Evolutionary conservation across 2,888 invertebrate species (phyloP), one percentile per base, ranked within the genome.

Genomic region (Sphinx pinastri): DNA sequence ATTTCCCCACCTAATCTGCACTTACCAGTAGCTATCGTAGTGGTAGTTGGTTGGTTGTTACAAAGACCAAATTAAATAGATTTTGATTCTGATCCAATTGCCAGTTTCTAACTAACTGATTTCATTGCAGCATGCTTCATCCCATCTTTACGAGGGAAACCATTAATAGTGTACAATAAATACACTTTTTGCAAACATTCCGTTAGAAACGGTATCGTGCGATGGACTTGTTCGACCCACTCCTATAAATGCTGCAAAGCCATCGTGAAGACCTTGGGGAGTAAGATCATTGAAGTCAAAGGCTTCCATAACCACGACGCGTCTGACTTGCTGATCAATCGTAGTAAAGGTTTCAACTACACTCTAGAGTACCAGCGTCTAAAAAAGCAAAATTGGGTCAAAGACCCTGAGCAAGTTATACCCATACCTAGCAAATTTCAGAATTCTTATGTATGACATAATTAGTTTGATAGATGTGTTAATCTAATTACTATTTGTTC

Each of bases 201-300:
- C 0, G 74, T 81, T 0, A 80, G 91, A 12, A 90, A 88, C 54
- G 89, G 88, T 0, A 78, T 90, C 13, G 82, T 87, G 0, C 76
- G 93, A 6, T 94, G 94, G 94, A 91, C 89, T 0, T 94, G 94
- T 69, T 93, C 94, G 0, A 94, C 93, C 0, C 94, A 94, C 75
- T 88, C 91, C 2, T 91, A 92, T 72, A 92, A 90, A 75, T 89
- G 90, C 72, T 94, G 93, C 76, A 92, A 92, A 68, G 93, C 92
- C 0, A 88, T 93, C 0, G 88, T 93, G 54, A 93, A 93, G 79
- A 93, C 94, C 0, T 76, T 76, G 0, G 91, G 89, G 0, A 71
- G 77, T 1, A 81, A 86, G 19, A 93, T 94, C 55, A 88, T 93
- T 2, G 87, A 89, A 73, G 84, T 91, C 0, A 90, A 90, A 68